These are phyloP conservation scores for Acronicta psi DNA, from an alignment of 2,888 invertebrate species.

Conservation along the genomic window DNA sequence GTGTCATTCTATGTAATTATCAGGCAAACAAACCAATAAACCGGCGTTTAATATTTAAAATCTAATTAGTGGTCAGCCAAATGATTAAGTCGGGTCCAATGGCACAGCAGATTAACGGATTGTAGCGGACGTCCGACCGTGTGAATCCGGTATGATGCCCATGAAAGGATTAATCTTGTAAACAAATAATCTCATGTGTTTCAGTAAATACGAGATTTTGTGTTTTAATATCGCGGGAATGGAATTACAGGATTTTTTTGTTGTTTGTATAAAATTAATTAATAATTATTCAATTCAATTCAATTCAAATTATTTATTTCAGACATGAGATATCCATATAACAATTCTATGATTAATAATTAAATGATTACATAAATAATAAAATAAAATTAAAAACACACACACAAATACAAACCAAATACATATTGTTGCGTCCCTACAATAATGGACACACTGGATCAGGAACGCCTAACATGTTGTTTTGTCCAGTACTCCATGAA, in stretches of 20 bases:
- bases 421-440: too few species aligned
- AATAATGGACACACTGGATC: too few species aligned
- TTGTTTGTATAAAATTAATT: constrained; percentile 1
- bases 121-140: constrained; percentile 17
- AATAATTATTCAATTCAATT: too few species aligned
- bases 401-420: too few species aligned
- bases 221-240: not conserved
- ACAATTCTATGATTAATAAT: too few species aligned
- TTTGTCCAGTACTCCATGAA: too few species aligned
- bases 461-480: too few species aligned
- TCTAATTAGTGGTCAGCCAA: constrained; percentile 36
- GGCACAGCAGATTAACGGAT: constrained; percentile 24
- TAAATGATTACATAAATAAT: too few species aligned
- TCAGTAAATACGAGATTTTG: constrained; percentile 21
- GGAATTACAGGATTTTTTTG: not conserved
- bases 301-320: too few species aligned
- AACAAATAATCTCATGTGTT: constrained; percentile 27
- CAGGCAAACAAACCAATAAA: constrained; percentile 16
- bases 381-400: too few species aligned
- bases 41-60: constrained; percentile 32
- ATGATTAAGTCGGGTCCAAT: constrained; percentile 36
- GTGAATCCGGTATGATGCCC: constrained; percentile 20
- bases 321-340: too few species aligned
- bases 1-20: constrained; percentile 22
- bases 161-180: constrained; percentile 30